Percentiles rank a stretch among this genome's conserved stretches.
Evolutionary conservation across 37 sponge, comb jelly and placozoan genomes (phyloP).

Genomic region (Diacarnus erythraeanus): DNA sequence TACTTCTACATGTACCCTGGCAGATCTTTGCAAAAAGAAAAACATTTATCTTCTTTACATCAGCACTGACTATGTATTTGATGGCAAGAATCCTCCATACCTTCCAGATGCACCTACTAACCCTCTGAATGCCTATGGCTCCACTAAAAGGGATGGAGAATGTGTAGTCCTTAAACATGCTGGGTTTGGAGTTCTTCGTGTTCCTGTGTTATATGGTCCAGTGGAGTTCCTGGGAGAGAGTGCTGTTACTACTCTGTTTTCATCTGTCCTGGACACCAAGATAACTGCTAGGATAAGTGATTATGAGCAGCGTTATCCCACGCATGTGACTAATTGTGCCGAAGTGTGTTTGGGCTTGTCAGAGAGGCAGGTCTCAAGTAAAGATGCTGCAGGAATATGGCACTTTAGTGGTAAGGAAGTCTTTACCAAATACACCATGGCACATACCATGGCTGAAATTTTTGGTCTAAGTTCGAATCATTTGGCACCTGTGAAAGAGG

Average conservation of each 20-base stretch:
- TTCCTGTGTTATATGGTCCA: constrained; percentile 82
- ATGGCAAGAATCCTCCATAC: constrained; percentile 81
- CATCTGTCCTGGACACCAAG: constrained; percentile 31
- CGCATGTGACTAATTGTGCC: constrained; percentile 75
- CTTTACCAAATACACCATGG: constrained; percentile 85
- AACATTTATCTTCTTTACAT: constrained; percentile 60
- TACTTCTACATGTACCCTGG: constrained; percentile 46
- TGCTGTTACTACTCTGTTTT: constrained; percentile 76
- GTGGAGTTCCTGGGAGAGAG: constrained; percentile 76
- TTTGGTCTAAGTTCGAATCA: constrained; percentile 55
- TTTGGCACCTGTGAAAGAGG: constrained; percentile 53
- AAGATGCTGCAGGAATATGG: constrained; percentile 50
- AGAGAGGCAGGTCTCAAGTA: constrained; percentile 16
- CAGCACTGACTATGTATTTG: constrained; percentile 88
- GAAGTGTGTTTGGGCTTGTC: constrained; percentile 62
- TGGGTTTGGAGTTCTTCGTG: constrained; percentile 51
- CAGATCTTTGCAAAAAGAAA: constrained; percentile 33
- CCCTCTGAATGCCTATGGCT: constrained; percentile 86
- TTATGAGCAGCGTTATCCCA: constrained; percentile 81
- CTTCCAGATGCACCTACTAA: constrained; percentile 47
- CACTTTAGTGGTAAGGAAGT: constrained; percentile 75
- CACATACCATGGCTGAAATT: constrained; percentile 60
- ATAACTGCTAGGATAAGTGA: constrained; percentile 64
- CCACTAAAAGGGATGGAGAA: constrained; percentile 69
- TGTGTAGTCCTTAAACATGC: constrained; percentile 28